These are phyloP conservation scores for Epizoanthus stellaris DNA, from an alignment of 92 coral and sea anemone species.

Conservation along the genomic window DNA sequence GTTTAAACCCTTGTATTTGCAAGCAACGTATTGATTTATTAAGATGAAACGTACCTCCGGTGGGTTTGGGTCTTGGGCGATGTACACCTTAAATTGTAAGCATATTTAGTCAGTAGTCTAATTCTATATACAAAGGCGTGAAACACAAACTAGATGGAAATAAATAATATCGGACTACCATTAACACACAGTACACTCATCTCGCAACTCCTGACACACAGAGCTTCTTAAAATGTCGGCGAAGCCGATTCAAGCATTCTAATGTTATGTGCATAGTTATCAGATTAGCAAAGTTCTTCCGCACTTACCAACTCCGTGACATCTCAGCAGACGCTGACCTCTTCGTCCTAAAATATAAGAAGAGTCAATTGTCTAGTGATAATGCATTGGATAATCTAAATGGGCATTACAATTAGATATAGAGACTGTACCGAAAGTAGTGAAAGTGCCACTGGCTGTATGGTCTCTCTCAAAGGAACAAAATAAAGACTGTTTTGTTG, in stretches of 20 bases:
- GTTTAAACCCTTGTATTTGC: too few species aligned
- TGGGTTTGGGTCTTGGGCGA: slow-evolving; percentile 33
- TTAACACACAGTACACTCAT: background rate
- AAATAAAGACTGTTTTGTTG: too few species aligned
- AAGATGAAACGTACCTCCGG: background rate
- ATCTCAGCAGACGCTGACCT: background rate
- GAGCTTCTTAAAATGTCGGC: background rate
- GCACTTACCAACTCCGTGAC: slow-evolving; percentile 38
- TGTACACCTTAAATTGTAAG: slow-evolving; percentile 14
- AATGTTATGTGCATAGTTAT: background rate
- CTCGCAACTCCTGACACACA: background rate
- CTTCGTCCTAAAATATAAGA: too few species aligned
- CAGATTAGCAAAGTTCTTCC: background rate
- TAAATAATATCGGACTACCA: background rate
- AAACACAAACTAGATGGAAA: background rate
- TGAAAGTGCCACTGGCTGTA: too few species aligned
- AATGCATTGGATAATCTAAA: too few species aligned
- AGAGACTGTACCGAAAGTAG: too few species aligned
- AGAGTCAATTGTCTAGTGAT: too few species aligned
- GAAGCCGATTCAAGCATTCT: background rate
- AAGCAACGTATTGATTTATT: too few species aligned
- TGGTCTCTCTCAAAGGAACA: too few species aligned
- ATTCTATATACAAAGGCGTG: background rate
- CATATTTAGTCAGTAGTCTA: background rate
- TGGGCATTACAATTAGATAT: too few species aligned